phyloP scores from a whole-genome alignment of 2,113 vertebrate genomes.

The Protobothrops mucrosquamatus region DNA sequence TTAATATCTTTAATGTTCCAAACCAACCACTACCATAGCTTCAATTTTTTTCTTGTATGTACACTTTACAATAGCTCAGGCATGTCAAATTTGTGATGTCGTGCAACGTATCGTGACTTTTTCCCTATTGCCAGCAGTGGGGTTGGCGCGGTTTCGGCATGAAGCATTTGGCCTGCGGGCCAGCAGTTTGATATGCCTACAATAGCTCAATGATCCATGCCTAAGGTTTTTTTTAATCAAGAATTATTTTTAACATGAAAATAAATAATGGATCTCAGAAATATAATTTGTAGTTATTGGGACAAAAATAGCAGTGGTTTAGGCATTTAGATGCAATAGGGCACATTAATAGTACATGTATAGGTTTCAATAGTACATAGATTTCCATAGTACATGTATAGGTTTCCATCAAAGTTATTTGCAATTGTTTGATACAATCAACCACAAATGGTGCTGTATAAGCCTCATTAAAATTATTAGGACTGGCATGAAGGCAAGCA shows the following conservation, averaged over 20 bases:
- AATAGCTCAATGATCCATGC: background rate
- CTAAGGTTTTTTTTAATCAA: slow-evolving; percentile 8
- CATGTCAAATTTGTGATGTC: too few relatives aligned
- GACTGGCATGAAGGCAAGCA: background rate
- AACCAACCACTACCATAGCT: background rate
- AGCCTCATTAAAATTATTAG: background rate
- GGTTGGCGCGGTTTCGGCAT: too few relatives aligned
- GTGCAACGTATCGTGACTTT: too few relatives aligned
- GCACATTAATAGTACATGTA: background rate
- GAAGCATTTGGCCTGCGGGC: too few relatives aligned
- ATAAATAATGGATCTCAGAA: slow-evolving; percentile 27
- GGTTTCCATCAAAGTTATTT: too few relatives aligned
- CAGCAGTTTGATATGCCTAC: too few relatives aligned
- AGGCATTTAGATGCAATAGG: background rate
- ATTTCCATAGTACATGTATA: background rate
- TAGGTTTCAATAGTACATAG: background rate
- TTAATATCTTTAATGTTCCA: slow-evolving; percentile 25
- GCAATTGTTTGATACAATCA: background rate
- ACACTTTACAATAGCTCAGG: slow-evolving; percentile 11
- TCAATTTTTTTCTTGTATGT: slow-evolving; percentile 20
- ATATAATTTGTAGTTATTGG: background rate
- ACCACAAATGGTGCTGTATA: background rate
- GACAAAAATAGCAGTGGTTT: background rate
- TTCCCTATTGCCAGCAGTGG: too few relatives aligned
- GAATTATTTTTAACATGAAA: slow-evolving; percentile 28